These are phyloP conservation scores for Crotalus horridus DNA, from an alignment of 2,113 vertebrate species.

Conservation along the genomic window DNA sequence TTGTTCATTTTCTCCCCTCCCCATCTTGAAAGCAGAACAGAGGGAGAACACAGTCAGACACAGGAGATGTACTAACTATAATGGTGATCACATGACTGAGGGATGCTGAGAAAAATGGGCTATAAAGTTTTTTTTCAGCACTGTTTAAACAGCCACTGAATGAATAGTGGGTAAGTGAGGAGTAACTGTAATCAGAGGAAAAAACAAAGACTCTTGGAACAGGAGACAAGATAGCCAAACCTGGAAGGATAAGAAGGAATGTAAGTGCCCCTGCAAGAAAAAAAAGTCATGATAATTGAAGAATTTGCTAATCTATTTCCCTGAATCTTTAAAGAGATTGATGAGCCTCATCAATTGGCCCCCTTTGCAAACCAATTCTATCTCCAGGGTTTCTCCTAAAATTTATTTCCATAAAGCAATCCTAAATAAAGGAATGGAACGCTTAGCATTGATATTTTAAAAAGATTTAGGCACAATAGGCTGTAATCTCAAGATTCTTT, in stretches of 20 bases:
- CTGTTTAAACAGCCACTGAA: not conserved
- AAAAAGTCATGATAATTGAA: not conserved
- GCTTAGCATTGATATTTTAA: not conserved
- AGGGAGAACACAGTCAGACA: not conserved
- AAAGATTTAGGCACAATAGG: not conserved
- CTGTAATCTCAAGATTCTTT: not conserved
- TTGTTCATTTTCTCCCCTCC: not conserved
- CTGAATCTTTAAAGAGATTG: not conserved
- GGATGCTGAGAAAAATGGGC: not conserved
- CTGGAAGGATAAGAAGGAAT: not conserved
- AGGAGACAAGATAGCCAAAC: not conserved
- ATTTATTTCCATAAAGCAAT: not conserved
- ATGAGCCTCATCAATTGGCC: not conserved
- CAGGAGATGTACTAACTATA: not conserved
- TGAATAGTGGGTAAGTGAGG: not conserved
- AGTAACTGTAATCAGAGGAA: not conserved
- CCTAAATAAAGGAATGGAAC: not conserved
- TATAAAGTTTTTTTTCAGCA: not conserved
- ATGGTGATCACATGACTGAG: not conserved
- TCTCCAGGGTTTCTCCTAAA: not conserved
- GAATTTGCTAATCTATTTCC: not conserved
- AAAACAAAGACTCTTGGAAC: not conserved
- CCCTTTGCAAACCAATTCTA: not conserved
- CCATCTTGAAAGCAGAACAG: not conserved
- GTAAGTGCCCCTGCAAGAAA: not conserved